phyloP scores from a whole-genome alignment of 2,888 invertebrate species.

The Boloria selene region DNA sequence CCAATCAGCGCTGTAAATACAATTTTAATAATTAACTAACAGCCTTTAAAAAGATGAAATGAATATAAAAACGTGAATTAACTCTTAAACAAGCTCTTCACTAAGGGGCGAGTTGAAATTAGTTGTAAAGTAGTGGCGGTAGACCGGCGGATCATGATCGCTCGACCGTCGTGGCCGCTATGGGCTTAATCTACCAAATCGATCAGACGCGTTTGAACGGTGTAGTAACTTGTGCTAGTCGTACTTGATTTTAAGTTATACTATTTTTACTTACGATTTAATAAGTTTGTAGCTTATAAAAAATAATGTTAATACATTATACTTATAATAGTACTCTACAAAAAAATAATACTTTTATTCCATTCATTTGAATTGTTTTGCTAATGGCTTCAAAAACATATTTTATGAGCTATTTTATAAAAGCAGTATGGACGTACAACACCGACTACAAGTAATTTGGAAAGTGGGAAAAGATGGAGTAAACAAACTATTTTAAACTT shows the following conservation, averaged over 20 bases:
- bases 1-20: background rate
- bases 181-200: slow-evolving; percentile 40
- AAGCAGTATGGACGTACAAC: too few species aligned
- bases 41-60: slow-evolving; percentile 3
- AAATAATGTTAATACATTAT: too few species aligned
- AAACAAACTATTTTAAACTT: too few species aligned
- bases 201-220: slow-evolving; percentile 33
- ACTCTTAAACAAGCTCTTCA: slow-evolving; percentile 2
- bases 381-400: too few species aligned
- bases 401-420: too few species aligned
- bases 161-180: slow-evolving; percentile 27
- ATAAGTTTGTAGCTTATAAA: too few species aligned
- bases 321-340: too few species aligned
- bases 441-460: too few species aligned
- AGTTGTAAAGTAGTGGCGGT: slow-evolving; percentile 38
- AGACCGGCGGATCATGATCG: slow-evolving; percentile 32
- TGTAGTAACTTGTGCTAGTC: slow-evolving; percentile 26
- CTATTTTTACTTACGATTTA: too few species aligned
- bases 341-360: too few species aligned
- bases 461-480: too few species aligned
- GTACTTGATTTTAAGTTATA: background rate
- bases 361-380: too few species aligned
- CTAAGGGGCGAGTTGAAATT: slow-evolving; percentile 28
- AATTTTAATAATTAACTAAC: slow-evolving; percentile 2
- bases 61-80: slow-evolving; percentile 8